phyloP scores from a whole-genome alignment of 2,888 invertebrate genomes.

The Amiota minor region DNA sequence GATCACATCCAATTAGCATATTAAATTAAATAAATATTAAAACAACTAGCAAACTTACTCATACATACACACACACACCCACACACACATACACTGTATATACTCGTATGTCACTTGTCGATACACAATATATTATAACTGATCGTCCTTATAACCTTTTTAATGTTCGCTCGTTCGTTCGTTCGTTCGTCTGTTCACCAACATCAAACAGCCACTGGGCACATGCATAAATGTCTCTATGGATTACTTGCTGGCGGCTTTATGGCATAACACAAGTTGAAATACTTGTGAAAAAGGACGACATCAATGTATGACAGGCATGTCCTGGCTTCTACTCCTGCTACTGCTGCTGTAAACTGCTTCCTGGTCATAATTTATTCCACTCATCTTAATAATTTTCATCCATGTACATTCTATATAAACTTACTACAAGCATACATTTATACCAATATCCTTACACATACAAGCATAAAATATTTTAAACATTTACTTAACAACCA shows the following conservation, averaged over 20 bases:
- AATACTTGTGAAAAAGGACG: conserved; percentile 1
- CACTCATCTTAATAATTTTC: conserved; percentile 68
- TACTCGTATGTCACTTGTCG: neutral
- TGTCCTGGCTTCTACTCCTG: conserved; percentile 13
- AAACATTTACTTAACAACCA: conserved; percentile 60
- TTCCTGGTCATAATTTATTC: conserved; percentile 63
- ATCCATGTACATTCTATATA: conserved; percentile 45
- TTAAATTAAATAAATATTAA: conserved; percentile 71
- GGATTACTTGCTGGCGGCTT: conserved; percentile 56
- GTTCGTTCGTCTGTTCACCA: conserved; percentile 15
- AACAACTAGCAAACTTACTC: conserved; percentile 56
- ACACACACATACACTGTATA: neutral
- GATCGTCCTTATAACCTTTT: neutral
- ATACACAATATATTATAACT: neutral
- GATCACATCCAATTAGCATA: conserved; percentile 70
- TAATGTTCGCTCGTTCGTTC: neutral
- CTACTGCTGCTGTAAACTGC: conserved; percentile 3
- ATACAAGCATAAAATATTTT: conserved; percentile 53
- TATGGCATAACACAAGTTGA: conserved; percentile 16
- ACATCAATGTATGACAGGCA: conserved; percentile 6
- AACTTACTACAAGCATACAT: conserved; percentile 43
- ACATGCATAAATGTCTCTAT: conserved; percentile 48
- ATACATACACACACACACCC: conserved; percentile 19
- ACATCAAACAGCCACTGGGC: conserved; percentile 52
- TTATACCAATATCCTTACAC: conserved; percentile 40